A percentile compares a stretch with the other conserved stretches of the same genome.
phyloP scores from a whole-genome alignment of 2,888 invertebrate genomes.

The Beris chalybata region DNA sequence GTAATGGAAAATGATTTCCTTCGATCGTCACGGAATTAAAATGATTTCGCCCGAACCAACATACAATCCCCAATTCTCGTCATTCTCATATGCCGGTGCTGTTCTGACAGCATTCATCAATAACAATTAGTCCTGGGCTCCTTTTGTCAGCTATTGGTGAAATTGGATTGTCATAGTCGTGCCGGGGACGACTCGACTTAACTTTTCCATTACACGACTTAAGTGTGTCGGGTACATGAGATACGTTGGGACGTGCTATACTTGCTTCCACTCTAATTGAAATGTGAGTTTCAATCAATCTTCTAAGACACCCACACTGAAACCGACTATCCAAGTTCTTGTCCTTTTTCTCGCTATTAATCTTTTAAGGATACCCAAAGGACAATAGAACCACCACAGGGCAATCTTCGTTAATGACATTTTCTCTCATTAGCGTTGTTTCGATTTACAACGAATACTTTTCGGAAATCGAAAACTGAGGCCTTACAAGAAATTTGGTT shows the following conservation, averaged over 20 bases:
- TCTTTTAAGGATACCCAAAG: slow-evolving; percentile 20
- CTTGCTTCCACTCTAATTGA: slow-evolving; percentile 4
- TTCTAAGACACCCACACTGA: neutral
- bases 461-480: too few species aligned
- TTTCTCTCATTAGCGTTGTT: slow-evolving; percentile 16
- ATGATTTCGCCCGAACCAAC: too few species aligned
- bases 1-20: too few species aligned
- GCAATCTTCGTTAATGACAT: slow-evolving; percentile 14
- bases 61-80: too few species aligned
- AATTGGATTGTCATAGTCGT: slow-evolving; percentile 1
- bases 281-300: slow-evolving; percentile 24
- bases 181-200: neutral
- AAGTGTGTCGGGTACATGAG: neutral
- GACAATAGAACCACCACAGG: slow-evolving; percentile 13
- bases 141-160: neutral
- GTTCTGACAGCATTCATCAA: slow-evolving; percentile 8
- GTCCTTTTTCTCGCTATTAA: slow-evolving; percentile 3
- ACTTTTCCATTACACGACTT: slow-evolving; percentile 1
- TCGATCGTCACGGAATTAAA: too few species aligned
- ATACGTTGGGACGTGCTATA: neutral
- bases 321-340: neutral
- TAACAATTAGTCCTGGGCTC: slow-evolving; percentile 9
- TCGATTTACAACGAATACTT: too few species aligned
- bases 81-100: too few species aligned
- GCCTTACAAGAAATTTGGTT: too few species aligned